Base-by-base conservation (phyloP, 2,113 vertebrate species). In the Craseonycteris thonglongyai region DNA sequence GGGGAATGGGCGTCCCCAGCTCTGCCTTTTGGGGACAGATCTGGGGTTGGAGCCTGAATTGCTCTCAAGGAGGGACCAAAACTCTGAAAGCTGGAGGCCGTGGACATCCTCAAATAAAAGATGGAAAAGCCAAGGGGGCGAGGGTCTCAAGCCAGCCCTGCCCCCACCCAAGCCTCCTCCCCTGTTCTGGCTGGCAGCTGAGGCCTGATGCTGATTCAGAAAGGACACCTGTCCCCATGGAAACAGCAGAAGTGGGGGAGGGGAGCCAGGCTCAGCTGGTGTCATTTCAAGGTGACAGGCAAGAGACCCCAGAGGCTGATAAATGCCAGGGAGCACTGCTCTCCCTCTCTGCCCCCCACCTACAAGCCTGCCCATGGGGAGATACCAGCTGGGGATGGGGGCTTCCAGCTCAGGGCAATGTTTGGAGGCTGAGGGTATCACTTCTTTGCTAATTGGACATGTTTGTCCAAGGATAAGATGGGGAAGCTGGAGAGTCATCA, bases 211-310 rank as follows among this genome's bases (percentile, higher is more conserved):
- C 74, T 33, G 33, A 69, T 7, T 61, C 58, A 0, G 84, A 79
- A 94, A 87, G 83, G 96, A 97, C 96, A 94, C 93, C 92, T 89
- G 93, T 97, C 90, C 90, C 96, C 97, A 97, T 97, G 96, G 97
- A 96, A 98, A 97, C 97, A 11, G 59, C 79, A 54, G 61, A 9
- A 11, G 54, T 47, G 93, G 96, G 87, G 93, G 88, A 88, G 59
- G 85, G 78, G 86, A 66, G 65, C 40, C 33, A 8, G 78, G 51
- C 28, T 26, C 68, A 51, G 91, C 72, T 71, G 75, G 66, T 94
- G 96, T 95, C 94, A 74, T 63, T 96, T 93, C 81, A 97, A 97
- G 93, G 97, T 97, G 96, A 94, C 84, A 0, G 75, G 13, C 59
- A 38, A 33, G 45, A 58, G 83, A 49, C 59, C 33, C 18, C 0